Conservation (phyloP, 2,797 vertebrate genomes). For the Loris lydekkerianus region DNA sequence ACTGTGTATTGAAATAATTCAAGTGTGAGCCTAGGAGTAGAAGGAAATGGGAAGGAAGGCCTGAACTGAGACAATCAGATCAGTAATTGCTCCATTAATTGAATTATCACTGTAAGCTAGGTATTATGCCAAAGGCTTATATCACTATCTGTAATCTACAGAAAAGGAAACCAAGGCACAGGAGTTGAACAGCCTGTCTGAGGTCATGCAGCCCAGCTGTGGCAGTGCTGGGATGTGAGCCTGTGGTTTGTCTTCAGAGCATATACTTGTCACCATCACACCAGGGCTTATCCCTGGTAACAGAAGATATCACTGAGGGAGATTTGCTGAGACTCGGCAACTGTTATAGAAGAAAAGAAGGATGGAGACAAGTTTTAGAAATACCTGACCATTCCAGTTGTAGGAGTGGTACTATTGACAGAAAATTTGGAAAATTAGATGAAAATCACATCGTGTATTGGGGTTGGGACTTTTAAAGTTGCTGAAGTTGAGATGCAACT, state of each 20-base stretch:
- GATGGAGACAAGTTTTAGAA: not conserved
- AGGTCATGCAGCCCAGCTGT: not conserved
- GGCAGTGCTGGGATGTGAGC: not conserved
- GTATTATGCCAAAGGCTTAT: not conserved
- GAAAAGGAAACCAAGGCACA: not conserved
- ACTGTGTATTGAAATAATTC: not conserved
- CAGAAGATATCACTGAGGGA: not conserved
- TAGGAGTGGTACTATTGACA: not conserved
- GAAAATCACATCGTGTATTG: not conserved
- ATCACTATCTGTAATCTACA: not conserved
- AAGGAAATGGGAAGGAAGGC: not conserved
- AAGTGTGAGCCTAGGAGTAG: not conserved
- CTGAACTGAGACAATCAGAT: not conserved
- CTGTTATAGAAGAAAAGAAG: not conserved
- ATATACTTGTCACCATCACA: not conserved
- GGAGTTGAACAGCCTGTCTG: not conserved
- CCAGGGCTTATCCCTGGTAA: not conserved
- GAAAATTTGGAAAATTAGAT: not conserved
- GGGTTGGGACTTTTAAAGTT: not conserved
- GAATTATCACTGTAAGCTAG: not conserved
- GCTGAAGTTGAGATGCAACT: not conserved
- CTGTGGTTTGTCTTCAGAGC: not conserved
- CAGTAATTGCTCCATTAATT: not conserved
- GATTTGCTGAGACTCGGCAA: not conserved
- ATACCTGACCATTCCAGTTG: not conserved